Percentiles rank a stretch among this genome's conserved stretches.
Conservation (phyloP, 2,797 vertebrate species). For the Acropternis orthonyx region DNA sequence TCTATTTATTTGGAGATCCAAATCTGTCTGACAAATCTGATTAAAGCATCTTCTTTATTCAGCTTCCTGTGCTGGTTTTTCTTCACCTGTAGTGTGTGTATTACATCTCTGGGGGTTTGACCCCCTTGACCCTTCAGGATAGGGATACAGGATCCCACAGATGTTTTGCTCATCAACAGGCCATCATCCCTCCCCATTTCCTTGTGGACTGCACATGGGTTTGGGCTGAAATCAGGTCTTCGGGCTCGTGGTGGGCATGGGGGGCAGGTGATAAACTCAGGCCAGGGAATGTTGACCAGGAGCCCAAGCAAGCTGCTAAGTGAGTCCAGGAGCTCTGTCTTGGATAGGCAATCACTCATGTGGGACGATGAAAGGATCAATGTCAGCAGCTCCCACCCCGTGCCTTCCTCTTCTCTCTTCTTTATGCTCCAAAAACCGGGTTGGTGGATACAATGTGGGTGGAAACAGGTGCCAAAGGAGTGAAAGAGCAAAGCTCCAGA, state of each 20-base stretch:
- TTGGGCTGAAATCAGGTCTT: neutral
- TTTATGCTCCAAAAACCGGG: accelerated
- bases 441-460: accelerated
- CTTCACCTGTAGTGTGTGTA: neutral
- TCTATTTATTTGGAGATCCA: slow-evolving; percentile 69
- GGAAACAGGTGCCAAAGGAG: neutral
- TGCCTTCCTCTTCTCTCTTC: neutral
- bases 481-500: too few species aligned
- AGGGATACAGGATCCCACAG: accelerated
- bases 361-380: neutral
- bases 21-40: slow-evolving; percentile 27
- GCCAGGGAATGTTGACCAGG: neutral
- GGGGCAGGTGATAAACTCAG: neutral
- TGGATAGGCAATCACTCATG: neutral
- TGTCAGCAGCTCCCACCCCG: accelerated
- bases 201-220: accelerated
- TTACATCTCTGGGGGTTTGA: accelerated
- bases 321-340: neutral
- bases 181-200: neutral
- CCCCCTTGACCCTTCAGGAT: neutral
- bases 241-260: neutral
- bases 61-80: neutral
- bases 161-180: neutral
- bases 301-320: neutral
- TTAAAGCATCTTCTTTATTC: slow-evolving; percentile 52